phyloP scores from a whole-genome alignment of 2,113 vertebrate species.

The Heterochromis multidens region DNA sequence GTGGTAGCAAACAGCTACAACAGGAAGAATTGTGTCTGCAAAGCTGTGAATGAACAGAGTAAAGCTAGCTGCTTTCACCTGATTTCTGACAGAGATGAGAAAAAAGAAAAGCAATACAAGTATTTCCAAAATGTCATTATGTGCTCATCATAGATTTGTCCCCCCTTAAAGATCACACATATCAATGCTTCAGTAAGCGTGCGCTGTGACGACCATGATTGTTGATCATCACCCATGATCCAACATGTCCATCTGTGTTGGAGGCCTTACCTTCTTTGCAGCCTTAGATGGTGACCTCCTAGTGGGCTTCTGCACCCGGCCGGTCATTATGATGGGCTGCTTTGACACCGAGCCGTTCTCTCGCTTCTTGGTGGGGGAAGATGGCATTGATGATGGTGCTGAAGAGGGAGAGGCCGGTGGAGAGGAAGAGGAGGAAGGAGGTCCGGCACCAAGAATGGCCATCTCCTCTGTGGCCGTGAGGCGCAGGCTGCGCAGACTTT shows the following conservation, averaged over 20 bases:
- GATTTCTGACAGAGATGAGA: no score
- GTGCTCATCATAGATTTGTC: no score
- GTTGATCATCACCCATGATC: not conserved
- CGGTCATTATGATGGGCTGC: conserved; percentile 56
- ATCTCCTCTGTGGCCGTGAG: conserved; percentile 89
- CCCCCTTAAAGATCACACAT: not conserved
- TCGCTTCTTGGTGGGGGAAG: conserved; percentile 54
- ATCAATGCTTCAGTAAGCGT: not conserved
- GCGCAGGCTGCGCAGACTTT: conserved; percentile 83
- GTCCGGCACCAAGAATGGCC: conserved; percentile 68
- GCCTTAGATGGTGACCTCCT: conserved; percentile 78
- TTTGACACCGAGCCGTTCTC: conserved; percentile 83
- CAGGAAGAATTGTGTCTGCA: no score
- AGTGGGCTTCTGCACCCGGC: conserved; percentile 71
- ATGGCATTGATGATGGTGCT: not conserved
- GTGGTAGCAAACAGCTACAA: no score
- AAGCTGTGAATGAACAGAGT: no score
- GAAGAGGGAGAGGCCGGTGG: conserved; percentile 29
- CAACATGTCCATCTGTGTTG: not conserved
- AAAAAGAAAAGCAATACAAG: no score
- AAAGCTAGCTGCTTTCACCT: no score
- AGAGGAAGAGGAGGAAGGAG: not conserved
- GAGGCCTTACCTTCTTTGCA: conserved; percentile 81
- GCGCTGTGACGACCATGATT: not conserved
- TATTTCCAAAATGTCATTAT: no score